Base-by-base conservation (phyloP, 2,888 invertebrate species). In the Urechis unicinctus region DNA sequence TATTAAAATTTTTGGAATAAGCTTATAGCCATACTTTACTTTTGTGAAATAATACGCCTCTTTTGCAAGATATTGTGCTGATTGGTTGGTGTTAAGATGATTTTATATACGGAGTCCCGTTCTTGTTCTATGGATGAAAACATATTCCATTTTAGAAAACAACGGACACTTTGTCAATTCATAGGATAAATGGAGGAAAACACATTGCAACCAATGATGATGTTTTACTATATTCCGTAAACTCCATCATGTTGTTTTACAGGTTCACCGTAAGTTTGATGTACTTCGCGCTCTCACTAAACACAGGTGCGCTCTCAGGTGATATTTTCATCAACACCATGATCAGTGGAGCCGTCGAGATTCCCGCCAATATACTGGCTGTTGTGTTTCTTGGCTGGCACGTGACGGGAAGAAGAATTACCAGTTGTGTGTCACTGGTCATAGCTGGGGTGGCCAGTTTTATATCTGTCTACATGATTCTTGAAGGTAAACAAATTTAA, bases 221-320 rank as follows among this genome's bases (percentile, higher is more conserved):
- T 5, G 43, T 43, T n/a, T n/a, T n/a, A n/a, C n/a, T n/a, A n/a
- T n/a, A n/a, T n/a, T n/a, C n/a, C n/a, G n/a, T n/a, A n/a, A n/a
- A n/a, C n/a, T n/a, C n/a, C n/a, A 30, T 31, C 2, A 13, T 53
- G 9, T 17, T 29, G 1, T 9, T 50, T 25, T 13, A 2, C 57
- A 63, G 63, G 63, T 63, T 63, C 48, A 55, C 61, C 9, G 52
- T 30, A 36, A 57, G 58, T 41, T 55, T 63, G 41, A 54, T 63
- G 31, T 63, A 61, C 59, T 63, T 61, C 52, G 57, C 58, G 13
- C 31, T 63, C 22, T 61, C 58, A 2, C 51, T 63, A 21, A 63
- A 61, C 52, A 46, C 57, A 5, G 58, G 54, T 29, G 30, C 50
- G 36, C 50, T 63, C 29, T 36, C 59, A 1, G 63, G 63, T 2